Evolutionary conservation across 2,888 invertebrate species (phyloP).

Genomic region (Amblyjoppa fuscipennis): DNA sequence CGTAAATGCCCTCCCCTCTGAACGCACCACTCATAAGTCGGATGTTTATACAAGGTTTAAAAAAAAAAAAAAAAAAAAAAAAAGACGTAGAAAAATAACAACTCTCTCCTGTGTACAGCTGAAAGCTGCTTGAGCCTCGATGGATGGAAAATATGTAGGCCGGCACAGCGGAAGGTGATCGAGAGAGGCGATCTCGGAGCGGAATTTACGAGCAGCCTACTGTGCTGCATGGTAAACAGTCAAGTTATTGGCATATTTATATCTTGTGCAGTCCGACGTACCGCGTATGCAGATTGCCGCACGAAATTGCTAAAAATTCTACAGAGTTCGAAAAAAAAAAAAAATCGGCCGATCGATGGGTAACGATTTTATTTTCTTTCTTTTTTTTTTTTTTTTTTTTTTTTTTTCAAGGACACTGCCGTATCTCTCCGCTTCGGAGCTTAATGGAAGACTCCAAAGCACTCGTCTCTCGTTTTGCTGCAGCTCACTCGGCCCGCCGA

Average conservation of each 20-base stretch:
- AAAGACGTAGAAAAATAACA: background rate
- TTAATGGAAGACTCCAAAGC: background rate
- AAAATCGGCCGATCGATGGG: background rate
- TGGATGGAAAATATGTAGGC: constrained; percentile 11
- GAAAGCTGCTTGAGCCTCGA: constrained; percentile 6
- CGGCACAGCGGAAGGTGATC: background rate
- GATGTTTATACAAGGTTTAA: constrained; percentile 21
- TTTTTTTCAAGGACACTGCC: background rate
- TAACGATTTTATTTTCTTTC: background rate
- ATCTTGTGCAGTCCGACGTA: background rate
- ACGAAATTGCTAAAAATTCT: background rate
- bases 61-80: constrained; percentile 15
- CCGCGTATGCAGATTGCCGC: background rate
- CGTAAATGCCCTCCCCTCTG: background rate
- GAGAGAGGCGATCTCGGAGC: background rate
- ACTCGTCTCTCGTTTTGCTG: background rate
- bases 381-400: background rate
- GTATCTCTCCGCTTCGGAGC: background rate
- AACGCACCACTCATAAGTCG: constrained; percentile 26
- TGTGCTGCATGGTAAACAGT: background rate
- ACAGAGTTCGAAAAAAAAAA: background rate
- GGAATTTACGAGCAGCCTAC: constrained; percentile 23
- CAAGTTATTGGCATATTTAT: constrained; percentile 12
- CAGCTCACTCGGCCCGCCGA: background rate
- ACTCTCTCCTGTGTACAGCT: constrained; percentile 4